phyloP scores from a whole-genome alignment of 2,113 vertebrate genomes.

The Microcebus lehilahytsara region DNA sequence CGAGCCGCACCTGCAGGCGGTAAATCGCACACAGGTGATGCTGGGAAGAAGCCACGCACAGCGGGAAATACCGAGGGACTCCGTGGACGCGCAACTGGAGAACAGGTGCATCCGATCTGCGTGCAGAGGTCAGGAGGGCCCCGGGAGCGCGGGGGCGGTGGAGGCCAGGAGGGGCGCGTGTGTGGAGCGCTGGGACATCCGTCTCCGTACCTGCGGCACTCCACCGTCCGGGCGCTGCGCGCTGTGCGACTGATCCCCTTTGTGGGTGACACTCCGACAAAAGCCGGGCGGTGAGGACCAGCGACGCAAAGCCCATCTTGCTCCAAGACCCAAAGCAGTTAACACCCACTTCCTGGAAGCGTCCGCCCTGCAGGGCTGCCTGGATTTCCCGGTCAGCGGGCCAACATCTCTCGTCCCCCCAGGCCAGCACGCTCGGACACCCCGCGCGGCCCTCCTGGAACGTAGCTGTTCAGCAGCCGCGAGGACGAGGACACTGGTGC shows the following conservation, averaged over 20 bases:
- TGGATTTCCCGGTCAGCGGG: no score
- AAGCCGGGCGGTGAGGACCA: not conserved
- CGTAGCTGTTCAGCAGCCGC: no score
- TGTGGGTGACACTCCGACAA: no score
- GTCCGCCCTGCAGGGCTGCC: accelerated
- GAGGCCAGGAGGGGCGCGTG: not conserved
- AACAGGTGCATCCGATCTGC: no score
- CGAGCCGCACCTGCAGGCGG: no score
- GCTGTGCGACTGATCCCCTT: not conserved
- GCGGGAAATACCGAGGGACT: no score
- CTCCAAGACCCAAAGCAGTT: not conserved
- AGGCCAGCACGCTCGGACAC: not conserved
- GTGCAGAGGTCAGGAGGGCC: not conserved
- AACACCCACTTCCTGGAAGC: accelerated
- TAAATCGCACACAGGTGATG: accelerated
- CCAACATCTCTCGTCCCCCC: accelerated
- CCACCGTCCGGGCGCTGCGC: not conserved
- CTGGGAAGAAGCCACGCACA: not conserved
- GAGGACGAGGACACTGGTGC: no score
- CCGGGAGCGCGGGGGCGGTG: not conserved
- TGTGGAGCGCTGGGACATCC: accelerated
- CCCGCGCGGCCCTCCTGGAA: no score
- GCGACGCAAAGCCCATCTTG: not conserved
- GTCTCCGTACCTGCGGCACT: not conserved
- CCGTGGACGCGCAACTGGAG: no score